Evolutionary conservation across 2,797 vertebrate genomes (phyloP), one percentile per base, ranked within the genome.

Genomic region (Manis crassicaudata): DNA sequence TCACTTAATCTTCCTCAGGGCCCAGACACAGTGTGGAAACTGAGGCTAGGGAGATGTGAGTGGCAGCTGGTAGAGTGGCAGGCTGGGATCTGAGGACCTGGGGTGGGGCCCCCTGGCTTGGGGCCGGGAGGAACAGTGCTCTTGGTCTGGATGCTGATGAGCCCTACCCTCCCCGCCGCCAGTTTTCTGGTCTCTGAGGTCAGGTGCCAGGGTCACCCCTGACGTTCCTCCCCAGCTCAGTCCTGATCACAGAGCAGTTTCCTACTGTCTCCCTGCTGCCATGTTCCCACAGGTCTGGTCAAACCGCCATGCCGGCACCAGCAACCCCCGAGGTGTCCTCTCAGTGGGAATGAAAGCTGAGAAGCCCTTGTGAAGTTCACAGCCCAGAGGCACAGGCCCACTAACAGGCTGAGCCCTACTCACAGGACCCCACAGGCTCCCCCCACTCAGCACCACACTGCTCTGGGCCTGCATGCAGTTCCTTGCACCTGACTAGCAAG

Each of bases 31-130:
- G 70, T 40, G 70, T 29, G 70, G 70, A 73, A 73, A 73, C 23
- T 7, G 68, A 29, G 40, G 23, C 70, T 0, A 23, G 70, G 3
- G 40, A 6, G 40, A 17, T n/a, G 43, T 3, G 0, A 3, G 6
- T 27, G 40, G 46, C 2, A 16, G 46, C 46, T 46, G 46, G 46
- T 46, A 11, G 46, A 46, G 46, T 5, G 2, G 40, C 40, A 25
- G 25, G 3, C 5, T 2, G 40, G 25, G 27, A 46, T 29, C 4
- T 4, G 14, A 46, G 27, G 70, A 21, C 35, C 3, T 43, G 68
- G 4, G 14, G 14, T 7, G 25, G 14, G 27, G 40, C 25, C 14
- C 14, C 70, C 46, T 46, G 46, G 46, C 46, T 12, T 46, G 46
- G 10, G 46, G 46, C 46, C 11, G 17, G 46, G 18, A n/a, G 18